phyloP scores from a whole-genome alignment of 2,113 vertebrate species.

The Trogon melanurus region DNA sequence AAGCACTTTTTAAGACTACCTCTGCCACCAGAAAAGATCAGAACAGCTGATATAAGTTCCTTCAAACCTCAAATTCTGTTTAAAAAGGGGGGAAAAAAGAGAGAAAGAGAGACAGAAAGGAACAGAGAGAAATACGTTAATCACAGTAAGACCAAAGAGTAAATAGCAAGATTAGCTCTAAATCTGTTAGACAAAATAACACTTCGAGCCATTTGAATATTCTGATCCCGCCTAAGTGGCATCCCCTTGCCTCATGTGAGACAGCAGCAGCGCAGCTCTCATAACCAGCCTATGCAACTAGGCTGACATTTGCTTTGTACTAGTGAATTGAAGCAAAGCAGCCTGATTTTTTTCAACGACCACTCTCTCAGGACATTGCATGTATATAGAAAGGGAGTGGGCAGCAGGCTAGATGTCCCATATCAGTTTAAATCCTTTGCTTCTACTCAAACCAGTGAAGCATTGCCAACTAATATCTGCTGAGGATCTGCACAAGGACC shows the following conservation, averaged over 20 bases:
- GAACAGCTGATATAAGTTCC: neutral
- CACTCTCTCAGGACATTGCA: neutral
- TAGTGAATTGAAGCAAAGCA: neutral
- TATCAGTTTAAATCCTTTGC: neutral
- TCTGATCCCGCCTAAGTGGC: neutral
- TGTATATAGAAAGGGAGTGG: neutral
- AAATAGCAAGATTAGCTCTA: conserved; percentile 19
- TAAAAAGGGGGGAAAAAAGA: neutral
- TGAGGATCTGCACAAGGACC: neutral
- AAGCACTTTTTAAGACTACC: conserved; percentile 3
- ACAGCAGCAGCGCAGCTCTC: neutral
- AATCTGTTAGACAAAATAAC: neutral
- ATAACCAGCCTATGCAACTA: neutral
- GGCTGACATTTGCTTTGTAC: neutral
- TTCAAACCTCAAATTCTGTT: conserved; percentile 10
- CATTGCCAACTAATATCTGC: neutral
- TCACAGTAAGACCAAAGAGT: neutral
- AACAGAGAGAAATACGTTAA: neutral
- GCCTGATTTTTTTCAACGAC: neutral
- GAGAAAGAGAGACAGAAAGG: neutral
- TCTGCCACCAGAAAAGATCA: neutral
- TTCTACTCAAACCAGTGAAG: neutral
- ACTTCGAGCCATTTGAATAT: neutral
- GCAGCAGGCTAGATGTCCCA: neutral
- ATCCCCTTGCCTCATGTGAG: neutral